A percentile compares a stretch with the other conserved stretches of the same genome.
These are phyloP conservation scores for Euplexia lucipara DNA, from an alignment of 2,888 invertebrate genomes.

Conservation along the genomic window DNA sequence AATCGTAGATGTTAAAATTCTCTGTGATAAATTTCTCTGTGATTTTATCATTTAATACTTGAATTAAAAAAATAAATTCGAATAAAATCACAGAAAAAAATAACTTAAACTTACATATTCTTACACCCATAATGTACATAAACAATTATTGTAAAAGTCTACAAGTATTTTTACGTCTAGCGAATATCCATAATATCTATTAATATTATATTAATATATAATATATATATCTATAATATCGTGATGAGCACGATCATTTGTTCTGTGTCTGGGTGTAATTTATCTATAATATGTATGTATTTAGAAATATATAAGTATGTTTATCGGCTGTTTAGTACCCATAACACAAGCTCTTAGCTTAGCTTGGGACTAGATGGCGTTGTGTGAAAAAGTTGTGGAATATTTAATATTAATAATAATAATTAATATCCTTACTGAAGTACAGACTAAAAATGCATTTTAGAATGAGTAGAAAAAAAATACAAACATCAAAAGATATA, in stretches of 20 bases:
- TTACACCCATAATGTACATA: conserved; percentile 45
- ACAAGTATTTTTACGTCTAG: conserved; percentile 43
- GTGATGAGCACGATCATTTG: no score
- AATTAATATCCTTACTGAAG: conserved; percentile 42
- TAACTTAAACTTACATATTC: conserved; percentile 11
- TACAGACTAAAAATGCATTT: conserved; percentile 62
- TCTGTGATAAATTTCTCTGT: conserved; percentile 36
- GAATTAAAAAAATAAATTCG: conserved; percentile 34
- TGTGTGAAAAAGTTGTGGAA: no score
- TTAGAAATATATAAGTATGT: no score
- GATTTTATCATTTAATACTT: conserved; percentile 31
- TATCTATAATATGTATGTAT: no score
- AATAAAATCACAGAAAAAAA: conserved; percentile 45
- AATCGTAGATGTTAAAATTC: conserved; percentile 23
- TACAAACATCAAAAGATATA: conserved; percentile 38
- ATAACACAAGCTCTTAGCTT: no score
- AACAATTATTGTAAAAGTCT: conserved; percentile 24
- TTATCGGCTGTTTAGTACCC: no score
- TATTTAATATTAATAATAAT: no score
- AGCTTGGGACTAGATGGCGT: no score
- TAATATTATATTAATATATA: no score
- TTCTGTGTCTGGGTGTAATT: no score
- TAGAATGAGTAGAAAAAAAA: conserved; percentile 56
- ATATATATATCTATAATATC: no score
- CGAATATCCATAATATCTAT: no score